Base-by-base conservation (phyloP, 2,888 invertebrate genomes). In the Xestia c-nigrum region DNA sequence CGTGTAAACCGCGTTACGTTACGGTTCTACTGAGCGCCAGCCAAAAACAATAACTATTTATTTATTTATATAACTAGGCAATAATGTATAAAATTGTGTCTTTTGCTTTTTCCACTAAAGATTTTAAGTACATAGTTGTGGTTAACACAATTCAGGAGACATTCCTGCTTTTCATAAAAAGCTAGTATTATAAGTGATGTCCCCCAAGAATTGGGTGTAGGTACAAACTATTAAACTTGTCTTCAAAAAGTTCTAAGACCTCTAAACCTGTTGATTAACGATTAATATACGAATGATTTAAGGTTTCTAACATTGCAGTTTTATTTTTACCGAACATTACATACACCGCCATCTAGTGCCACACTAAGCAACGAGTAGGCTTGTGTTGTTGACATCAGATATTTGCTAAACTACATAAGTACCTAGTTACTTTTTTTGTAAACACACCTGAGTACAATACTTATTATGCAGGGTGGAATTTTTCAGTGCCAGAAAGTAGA, bases 181-280 rank as follows among this genome's bases (percentile, higher is more conserved):
- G 65, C 24, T 24, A 46, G 31, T 55, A 65, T 24, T 24, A 3
- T 19, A 24, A 19, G 19, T 19, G 19, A 46, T 24, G 43, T 24
- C 10, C 16, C 5, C 43, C 14, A n/a, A 40, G 31, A 70, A 24
- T 66, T 43, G 40, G 21, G 74, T 38, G n/a, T 73, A 43, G 19
- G 5, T 50, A 52, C n/a, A n/a, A n/a, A n/a, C 21, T 55, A 24
- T 7, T 19, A 55, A 73, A 73, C 19, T 47, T 24, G 75, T n/a
- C 19, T 50, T 72, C n/a, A 52, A 50, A 24, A 69, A 68, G 40
- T 24, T 72, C n/a, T 19, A 40, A 63, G 38, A 40, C 12, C 40
- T 63, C n/a, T 74, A 57, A 74, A 74, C 46, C 10, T 46, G 55
- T 46, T 72, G n/a, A n/a, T 24, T 52, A 31, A n/a, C 21, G 52